phyloP scores from a whole-genome alignment of 2,888 invertebrate genomes.

The Encarsia formosa region DNA sequence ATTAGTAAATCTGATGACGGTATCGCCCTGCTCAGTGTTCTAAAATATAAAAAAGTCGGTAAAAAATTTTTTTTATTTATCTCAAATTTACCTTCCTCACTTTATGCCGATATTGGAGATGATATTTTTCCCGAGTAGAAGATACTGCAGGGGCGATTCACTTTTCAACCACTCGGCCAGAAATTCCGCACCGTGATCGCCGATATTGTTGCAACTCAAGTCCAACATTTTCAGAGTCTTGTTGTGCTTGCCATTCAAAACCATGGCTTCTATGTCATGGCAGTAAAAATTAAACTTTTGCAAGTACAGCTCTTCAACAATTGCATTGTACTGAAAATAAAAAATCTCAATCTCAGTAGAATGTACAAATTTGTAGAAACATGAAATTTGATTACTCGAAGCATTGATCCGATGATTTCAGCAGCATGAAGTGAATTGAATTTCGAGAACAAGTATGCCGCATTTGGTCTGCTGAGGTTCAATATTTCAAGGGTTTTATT shows the following conservation, averaged over 20 bases:
- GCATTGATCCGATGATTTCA: constrained; percentile 42
- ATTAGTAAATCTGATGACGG: constrained; percentile 59
- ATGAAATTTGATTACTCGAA: constrained; percentile 44
- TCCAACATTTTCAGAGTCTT: constrained; percentile 57
- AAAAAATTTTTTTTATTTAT: no score
- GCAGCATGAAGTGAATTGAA: constrained; percentile 43
- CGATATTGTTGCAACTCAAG: constrained; percentile 59
- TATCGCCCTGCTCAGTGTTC: constrained; percentile 55
- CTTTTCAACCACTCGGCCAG: constrained; percentile 56
- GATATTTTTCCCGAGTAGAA: constrained; percentile 58
- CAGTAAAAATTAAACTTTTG: constrained; percentile 60
- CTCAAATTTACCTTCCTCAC: constrained; percentile 34
- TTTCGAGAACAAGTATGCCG: constrained; percentile 35
- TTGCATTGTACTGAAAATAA: constrained; percentile 43
- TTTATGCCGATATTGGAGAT: constrained; percentile 58
- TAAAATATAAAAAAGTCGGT: constrained; percentile 29
- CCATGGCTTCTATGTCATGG: constrained; percentile 59
- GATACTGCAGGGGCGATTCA: constrained; percentile 53
- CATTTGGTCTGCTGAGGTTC: constrained; percentile 50
- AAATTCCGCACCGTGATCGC: constrained; percentile 57
- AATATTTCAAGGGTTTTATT: constrained; percentile 45
- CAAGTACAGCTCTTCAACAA: constrained; percentile 56
- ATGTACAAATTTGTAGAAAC: no score
- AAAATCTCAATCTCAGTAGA: not conserved
- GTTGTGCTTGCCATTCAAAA: constrained; percentile 55